These are phyloP conservation scores for Diplodus puntazzo DNA, from an alignment of 2,797 vertebrate species.

Conservation along the genomic window DNA sequence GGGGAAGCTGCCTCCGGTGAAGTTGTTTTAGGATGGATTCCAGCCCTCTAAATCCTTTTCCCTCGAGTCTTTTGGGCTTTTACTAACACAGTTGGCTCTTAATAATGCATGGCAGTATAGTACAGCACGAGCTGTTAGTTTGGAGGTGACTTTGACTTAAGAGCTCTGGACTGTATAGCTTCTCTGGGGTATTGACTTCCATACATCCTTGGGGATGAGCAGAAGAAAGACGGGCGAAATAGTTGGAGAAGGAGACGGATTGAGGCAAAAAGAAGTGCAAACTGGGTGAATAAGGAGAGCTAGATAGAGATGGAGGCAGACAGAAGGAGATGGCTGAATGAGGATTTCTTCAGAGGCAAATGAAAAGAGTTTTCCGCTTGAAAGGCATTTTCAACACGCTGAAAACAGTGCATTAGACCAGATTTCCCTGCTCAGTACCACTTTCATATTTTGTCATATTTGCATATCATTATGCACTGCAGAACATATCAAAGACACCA, in stretches of 20 bases:
- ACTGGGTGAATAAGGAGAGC: conserved; percentile 20
- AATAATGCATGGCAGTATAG: conserved; percentile 67
- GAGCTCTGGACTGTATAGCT: conserved; percentile 43
- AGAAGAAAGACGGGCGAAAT: conserved; percentile 15
- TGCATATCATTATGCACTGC: conserved; percentile 66
- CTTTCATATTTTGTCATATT: conserved; percentile 72
- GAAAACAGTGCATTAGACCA: conserved; percentile 56
- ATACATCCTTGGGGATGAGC: conserved; percentile 40
- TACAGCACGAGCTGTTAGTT: conserved; percentile 46
- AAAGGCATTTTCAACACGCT: conserved; percentile 49
- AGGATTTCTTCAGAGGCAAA: conserved; percentile 50
- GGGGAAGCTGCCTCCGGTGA: conserved; percentile 29
- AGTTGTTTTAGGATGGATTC: conserved; percentile 69
- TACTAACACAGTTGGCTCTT: conserved; percentile 56
- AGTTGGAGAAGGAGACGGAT: conserved; percentile 9
- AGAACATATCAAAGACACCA: conserved; percentile 58
- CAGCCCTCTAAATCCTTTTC: conserved; percentile 54
- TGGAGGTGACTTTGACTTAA: conserved; percentile 76
- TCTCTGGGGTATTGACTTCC: conserved; percentile 52
- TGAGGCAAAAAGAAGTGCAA: conserved; percentile 27
- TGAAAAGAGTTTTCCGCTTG: conserved; percentile 44
- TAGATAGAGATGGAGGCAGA: conserved; percentile 17
- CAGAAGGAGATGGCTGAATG: conserved; percentile 22
- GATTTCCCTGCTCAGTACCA: conserved; percentile 53
- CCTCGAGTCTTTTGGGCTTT: conserved; percentile 64